These are phyloP conservation scores for Agrypnia vestita DNA, from an alignment of 1,140 invertebrate genomes.

Conservation along the genomic window DNA sequence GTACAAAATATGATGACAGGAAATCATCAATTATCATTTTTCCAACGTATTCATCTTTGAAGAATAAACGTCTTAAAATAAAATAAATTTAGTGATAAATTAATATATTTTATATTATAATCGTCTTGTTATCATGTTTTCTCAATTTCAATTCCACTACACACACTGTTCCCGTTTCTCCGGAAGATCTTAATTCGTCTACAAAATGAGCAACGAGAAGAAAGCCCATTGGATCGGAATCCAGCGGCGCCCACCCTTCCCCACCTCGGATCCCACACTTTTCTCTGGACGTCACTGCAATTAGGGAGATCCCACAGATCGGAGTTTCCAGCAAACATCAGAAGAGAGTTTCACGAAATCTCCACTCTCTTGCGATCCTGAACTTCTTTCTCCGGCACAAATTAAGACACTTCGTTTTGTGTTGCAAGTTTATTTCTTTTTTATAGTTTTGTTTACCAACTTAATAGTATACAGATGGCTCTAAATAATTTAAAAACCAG, in stretches of 20 bases:
- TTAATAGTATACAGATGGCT: no score
- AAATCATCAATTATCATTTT: no score
- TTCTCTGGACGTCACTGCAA: conserved; percentile 13
- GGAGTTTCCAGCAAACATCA: neutral
- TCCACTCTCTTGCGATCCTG: neutral
- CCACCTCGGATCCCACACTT: neutral
- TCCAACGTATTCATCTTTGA: no score
- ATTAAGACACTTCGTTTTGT: neutral
- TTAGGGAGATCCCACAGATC: conserved; percentile 20
- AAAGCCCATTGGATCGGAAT: neutral
- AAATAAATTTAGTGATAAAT: no score
- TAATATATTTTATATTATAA: no score
- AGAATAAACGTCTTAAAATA: neutral
- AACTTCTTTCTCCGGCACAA: neutral
- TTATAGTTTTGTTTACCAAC: neutral
- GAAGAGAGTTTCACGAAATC: neutral
- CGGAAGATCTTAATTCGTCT: conserved; percentile 55
- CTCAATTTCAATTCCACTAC: neutral
- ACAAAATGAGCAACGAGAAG: conserved; percentile 51
- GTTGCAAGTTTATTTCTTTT: neutral
- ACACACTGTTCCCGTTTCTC: neutral
- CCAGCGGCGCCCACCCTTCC: conserved; percentile 6
- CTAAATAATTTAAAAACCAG: no score
- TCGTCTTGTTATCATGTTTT: no score
- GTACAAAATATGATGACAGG: no score